Base-by-base conservation (phyloP, 1,140 invertebrate species). In the Carcinoscorpius rotundicauda region DNA sequence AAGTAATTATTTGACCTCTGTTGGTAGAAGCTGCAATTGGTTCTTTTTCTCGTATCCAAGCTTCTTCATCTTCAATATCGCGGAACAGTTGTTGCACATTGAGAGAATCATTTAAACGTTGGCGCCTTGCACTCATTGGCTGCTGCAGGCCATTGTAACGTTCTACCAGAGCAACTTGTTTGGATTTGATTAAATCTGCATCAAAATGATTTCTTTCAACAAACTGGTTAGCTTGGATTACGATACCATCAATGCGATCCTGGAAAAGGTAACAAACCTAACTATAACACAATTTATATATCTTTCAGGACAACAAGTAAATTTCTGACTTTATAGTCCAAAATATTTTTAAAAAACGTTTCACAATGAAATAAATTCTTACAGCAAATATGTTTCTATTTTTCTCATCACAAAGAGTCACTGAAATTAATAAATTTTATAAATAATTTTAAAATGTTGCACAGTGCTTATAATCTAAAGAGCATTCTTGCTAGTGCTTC, bases 41-140 rank as follows among this genome's bases (percentile, higher is more conserved):
- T 76, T 99, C 96, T 76, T 98, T 99, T 77, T 99, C 97, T 0
- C 95, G 80, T 69, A 99, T 98, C 96, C 96, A 99, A 29, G 94
- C 92, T 72, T 97, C 93, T 77, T 99, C 97, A 76, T 99, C 95
- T 75, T 98, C 96, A 70, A 98, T 84, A 75, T 99, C 96, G 11
- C 96, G 81, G 81, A 97, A 95, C 51, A 99, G 82, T 77, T 98
- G 95, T 73, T 99, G 96, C 3, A 96, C 91, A 72, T 90, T 86
- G 3, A 97, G 80, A 0, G 95, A 97, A 76, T 98, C 94, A 51
- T 88, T 77, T 55, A 99, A 81, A 61, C 95, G 86, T 67, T 89
- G 86, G 74, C 93, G 93, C n/a, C 93, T 82, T 10, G 88, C 79
- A 58, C 86, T 86, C 86, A 96, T 91, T 0, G 93, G 92, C 53